Evolutionary conservation across 2,797 vertebrate species (phyloP).

Genomic region (Octomys mimax): DNA sequence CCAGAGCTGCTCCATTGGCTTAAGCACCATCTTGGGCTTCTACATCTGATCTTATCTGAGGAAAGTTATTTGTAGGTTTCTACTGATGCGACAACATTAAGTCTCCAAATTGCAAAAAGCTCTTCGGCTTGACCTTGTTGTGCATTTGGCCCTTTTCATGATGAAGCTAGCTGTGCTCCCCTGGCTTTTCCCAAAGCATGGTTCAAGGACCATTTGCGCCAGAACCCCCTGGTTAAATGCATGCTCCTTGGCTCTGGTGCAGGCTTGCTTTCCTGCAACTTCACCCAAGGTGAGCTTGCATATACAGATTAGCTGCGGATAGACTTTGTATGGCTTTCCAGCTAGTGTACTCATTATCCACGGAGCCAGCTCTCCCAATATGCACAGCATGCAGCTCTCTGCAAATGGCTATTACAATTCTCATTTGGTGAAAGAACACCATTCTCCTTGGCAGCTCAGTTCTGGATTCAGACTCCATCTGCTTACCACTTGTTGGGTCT

Average conservation of each 20-base stretch:
- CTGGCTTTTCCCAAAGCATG: neutral
- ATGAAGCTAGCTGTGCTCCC: neutral
- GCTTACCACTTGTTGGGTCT: constrained; percentile 81
- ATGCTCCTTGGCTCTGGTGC: neutral
- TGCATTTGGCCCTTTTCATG: neutral
- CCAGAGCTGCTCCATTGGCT: neutral
- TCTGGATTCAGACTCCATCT: constrained; percentile 78
- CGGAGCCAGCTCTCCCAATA: neutral
- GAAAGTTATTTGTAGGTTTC: neutral
- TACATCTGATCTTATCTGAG: neutral
- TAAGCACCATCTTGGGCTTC: neutral
- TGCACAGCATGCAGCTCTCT: neutral
- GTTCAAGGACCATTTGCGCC: neutral
- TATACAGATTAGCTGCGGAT: constrained; percentile 5
- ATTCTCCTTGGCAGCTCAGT: constrained; percentile 40
- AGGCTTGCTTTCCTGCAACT: constrained; percentile 11
- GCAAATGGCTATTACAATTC: constrained; percentile 67
- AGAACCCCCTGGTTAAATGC: neutral
- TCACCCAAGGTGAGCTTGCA: neutral
- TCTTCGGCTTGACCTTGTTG: neutral
- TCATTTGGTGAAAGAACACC: constrained; percentile 70
- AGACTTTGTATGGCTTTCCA: constrained; percentile 18
- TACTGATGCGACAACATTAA: neutral
- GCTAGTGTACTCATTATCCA: neutral
- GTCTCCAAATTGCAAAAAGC: neutral